Evolutionary conservation across 2,113 vertebrate genomes (phyloP).

Genomic region (Tetrax tetrax): DNA sequence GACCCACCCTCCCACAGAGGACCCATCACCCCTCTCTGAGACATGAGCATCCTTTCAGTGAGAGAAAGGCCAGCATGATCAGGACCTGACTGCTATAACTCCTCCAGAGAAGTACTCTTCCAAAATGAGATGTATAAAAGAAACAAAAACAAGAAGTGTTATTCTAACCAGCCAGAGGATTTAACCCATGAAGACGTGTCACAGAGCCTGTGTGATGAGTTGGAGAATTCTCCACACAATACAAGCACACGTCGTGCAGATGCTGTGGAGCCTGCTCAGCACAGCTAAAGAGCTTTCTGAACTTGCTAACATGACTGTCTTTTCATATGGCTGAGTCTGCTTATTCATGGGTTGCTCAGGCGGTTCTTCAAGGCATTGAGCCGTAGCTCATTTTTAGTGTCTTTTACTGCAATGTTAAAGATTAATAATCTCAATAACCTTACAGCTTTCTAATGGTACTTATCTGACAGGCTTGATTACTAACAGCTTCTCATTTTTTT

Average conservation of each 20-base stretch:
- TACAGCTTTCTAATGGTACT: neutral
- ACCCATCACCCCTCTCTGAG: neutral
- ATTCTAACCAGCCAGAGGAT: neutral
- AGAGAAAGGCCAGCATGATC: neutral
- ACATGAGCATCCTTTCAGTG: neutral
- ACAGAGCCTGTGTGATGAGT: neutral
- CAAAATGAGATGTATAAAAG: neutral
- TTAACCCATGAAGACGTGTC: neutral
- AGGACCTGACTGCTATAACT: neutral
- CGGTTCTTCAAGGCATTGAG: neutral
- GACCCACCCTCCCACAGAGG: neutral
- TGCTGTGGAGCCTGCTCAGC: neutral
- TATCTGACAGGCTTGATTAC: neutral
- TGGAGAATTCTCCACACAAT: neutral
- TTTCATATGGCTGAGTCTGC: neutral
- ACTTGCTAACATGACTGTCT: neutral
- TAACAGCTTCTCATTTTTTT: neutral
- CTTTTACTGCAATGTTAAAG: neutral
- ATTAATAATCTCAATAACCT: neutral
- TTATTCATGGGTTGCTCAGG: neutral
- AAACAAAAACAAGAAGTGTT: neutral
- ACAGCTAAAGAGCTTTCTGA: neutral
- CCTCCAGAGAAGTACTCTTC: neutral
- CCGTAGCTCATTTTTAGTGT: neutral
- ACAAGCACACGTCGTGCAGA: neutral